phyloP scores from a whole-genome alignment of 2,113 vertebrate species.

The Brachionichthys hirsutus region DNA sequence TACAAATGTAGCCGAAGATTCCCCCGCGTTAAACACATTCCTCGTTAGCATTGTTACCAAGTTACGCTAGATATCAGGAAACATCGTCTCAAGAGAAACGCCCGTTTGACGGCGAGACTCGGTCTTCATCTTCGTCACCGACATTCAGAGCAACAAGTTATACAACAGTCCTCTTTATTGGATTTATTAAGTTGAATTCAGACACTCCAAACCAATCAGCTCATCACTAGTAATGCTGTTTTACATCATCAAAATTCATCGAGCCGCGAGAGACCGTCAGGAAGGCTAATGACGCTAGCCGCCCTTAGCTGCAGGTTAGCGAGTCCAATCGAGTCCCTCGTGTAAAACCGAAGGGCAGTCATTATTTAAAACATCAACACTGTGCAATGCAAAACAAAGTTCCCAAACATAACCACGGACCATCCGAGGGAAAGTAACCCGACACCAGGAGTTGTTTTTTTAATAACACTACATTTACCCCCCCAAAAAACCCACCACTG shows the following conservation, averaged over 20 bases:
- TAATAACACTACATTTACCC: conserved; percentile 84
- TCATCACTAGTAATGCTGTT: conserved; percentile 76
- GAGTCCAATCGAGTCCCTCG: conserved; percentile 68
- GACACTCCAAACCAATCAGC: conserved; percentile 77
- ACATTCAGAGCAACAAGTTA: conserved; percentile 40
- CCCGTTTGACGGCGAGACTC: too few species aligned
- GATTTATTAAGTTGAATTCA: conserved; percentile 78
- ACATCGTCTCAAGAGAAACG: too few species aligned
- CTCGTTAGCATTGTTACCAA: too few species aligned
- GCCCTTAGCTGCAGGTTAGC: conserved; percentile 62
- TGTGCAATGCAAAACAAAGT: conserved; percentile 76
- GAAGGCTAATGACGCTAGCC: conserved; percentile 65
- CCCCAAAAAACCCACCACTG: conserved; percentile 74
- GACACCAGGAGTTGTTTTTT: conserved; percentile 73
- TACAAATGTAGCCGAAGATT: too few species aligned
- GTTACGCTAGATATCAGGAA: too few species aligned
- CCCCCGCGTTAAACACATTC: too few species aligned
- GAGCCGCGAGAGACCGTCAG: conserved; percentile 61
- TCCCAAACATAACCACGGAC: conserved; percentile 67
- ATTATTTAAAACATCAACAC: conserved; percentile 74
- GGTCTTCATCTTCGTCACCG: too few species aligned
- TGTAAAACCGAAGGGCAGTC: conserved; percentile 70
- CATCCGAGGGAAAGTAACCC: conserved; percentile 74
- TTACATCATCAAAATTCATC: conserved; percentile 72
- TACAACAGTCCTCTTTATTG: conserved; percentile 74